Conservation (phyloP, 2,888 invertebrate genomes). For the Hipparchia semele region DNA sequence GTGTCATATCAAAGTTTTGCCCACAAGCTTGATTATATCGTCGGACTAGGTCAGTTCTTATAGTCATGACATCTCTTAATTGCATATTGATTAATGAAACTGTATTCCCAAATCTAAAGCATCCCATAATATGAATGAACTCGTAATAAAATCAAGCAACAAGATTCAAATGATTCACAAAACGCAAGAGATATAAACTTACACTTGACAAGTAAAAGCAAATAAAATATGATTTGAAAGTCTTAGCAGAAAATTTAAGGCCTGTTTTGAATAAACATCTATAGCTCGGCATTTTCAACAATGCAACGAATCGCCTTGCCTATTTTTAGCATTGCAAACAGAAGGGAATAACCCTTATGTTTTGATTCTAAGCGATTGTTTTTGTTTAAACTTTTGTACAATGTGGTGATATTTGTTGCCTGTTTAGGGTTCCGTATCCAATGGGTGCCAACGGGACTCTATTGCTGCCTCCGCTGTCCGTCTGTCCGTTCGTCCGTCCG, state of each 20-base stretch:
- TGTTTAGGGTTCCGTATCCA: not conserved
- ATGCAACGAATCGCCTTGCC: conserved; percentile 36
- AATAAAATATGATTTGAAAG: conserved; percentile 37
- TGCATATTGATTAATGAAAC: not conserved
- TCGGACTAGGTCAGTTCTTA: too few species aligned
- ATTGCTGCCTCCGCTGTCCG: too few species aligned
- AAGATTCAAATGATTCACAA: conserved; percentile 30
- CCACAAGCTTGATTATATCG: too few species aligned
- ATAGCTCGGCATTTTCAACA: conserved; percentile 34
- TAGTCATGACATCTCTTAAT: not conserved
- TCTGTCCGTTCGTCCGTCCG: too few species aligned
- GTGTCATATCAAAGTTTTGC: too few species aligned
- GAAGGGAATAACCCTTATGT: conserved; percentile 32
- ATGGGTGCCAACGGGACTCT: too few species aligned
- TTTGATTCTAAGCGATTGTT: conserved; percentile 21
- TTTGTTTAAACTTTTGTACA: conserved; percentile 25
- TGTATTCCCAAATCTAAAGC: not conserved
- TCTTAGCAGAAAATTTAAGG: conserved; percentile 38
- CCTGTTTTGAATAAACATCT: conserved; percentile 34
- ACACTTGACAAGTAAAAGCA: conserved; percentile 36
- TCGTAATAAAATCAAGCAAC: conserved; percentile 17
- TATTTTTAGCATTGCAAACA: conserved; percentile 40
- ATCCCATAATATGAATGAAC: conserved; percentile 15
- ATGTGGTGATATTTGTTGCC: conserved; percentile 31
- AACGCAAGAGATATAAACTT: conserved; percentile 5